Base-by-base conservation (phyloP, 2,888 invertebrate species). In the Malthinus seriepunctatus region DNA sequence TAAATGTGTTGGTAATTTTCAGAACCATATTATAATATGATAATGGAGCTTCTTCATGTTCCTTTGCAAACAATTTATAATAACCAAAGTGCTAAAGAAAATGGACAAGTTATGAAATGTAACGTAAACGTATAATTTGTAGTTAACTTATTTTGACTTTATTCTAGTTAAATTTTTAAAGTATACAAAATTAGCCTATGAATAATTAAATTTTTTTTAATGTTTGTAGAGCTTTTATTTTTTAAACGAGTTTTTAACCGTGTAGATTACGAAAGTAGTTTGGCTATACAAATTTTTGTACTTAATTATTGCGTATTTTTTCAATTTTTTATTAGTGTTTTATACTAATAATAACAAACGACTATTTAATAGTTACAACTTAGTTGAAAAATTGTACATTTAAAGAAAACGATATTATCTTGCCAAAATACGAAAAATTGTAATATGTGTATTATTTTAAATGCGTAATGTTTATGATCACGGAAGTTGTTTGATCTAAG, bases 31-130 rank as follows among this genome's bases (percentile, higher is more conserved):
- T 93, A 89, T 76, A 87, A 91, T 67, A 87, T 91, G 79, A 83
- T 95, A 71, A 87, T 93, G 70, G 94, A 95, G 80, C 79, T 95
- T 60, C 83, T 95, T 44, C 94, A 95, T 76, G 91, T 94, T 67
- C 94, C 94, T 42, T 81, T 95, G 68, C 93, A 94, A 78, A 88
- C 89, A 46, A 84, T 94, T 69, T 94, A 93, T 55, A 79, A 78
- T 52, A 62, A 67, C 67, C 76, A 76, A 64, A 77, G 77, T 67
- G 71, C 75, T 69, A 80, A 79, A 74, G 72, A 74, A 66, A 75
- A 75, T 54, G 75, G 75, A 8, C 69, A 70, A 31, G 52, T 55
- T 38, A 23, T 37, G 49, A 48, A 46, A 31, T 59, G 33, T 37
- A 59, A 60, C 44, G 52, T 60, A 56, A 59, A 60, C 44, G 52